These are phyloP conservation scores for Hippocampus barbouri DNA, from an alignment of 2,113 vertebrate genomes.

Conservation along the genomic window DNA sequence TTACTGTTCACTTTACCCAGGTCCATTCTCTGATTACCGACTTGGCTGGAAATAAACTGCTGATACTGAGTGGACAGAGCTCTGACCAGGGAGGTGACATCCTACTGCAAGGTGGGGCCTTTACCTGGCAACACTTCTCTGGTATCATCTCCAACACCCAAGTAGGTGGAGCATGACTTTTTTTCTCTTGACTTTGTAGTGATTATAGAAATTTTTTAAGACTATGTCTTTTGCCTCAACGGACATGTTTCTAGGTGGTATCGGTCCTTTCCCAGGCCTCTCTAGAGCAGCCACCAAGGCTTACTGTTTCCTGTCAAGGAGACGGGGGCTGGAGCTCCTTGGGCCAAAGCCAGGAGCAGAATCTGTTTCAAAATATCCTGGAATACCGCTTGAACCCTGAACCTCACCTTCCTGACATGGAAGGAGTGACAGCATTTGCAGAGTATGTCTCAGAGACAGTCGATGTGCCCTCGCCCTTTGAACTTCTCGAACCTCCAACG, in stretches of 20 bases:
- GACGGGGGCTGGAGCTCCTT: conserved; percentile 90
- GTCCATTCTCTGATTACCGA: conserved; percentile 83
- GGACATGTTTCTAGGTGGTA: conserved; percentile 74
- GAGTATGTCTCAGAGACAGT: conserved; percentile 95
- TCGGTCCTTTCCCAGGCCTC: conserved; percentile 78
- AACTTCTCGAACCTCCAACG: conserved; percentile 93
- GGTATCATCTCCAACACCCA: conserved; percentile 80
- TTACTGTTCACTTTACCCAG: conserved; percentile 57
- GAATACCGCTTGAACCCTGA: conserved; percentile 86
- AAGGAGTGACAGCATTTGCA: conserved; percentile 89
- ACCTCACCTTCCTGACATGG: conserved; percentile 84
- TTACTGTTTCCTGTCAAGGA: conserved; percentile 86
- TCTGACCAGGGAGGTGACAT: conserved; percentile 86
- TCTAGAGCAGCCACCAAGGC: conserved; percentile 73
- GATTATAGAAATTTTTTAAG: neutral
- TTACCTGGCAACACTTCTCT: conserved; percentile 81
- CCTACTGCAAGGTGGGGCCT: conserved; percentile 82
- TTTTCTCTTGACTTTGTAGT: neutral
- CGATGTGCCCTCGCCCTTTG: conserved; percentile 90
- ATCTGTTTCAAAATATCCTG: conserved; percentile 75
- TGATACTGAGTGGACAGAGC: conserved; percentile 88
- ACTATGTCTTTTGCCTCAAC: conserved; percentile 4
- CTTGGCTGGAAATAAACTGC: conserved; percentile 80
- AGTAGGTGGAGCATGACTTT: conserved; percentile 65
- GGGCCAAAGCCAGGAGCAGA: conserved; percentile 76